phyloP scores from a whole-genome alignment of 2,888 invertebrate genomes.

The Campoletis raptor region DNA sequence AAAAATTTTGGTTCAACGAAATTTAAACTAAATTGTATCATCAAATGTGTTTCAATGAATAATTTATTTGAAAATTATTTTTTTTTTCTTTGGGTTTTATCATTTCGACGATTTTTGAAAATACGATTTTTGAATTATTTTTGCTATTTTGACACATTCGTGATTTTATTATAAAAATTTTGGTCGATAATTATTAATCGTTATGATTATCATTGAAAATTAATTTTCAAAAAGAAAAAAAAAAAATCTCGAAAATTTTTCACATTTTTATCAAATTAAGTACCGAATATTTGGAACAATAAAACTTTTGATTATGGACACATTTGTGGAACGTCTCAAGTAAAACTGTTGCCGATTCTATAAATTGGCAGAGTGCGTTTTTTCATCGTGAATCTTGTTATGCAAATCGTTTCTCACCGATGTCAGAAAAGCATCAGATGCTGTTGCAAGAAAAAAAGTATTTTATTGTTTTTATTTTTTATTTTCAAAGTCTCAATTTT shows the following conservation, averaged over 20 bases:
- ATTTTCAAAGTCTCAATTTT: not conserved
- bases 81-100: too few relatives aligned
- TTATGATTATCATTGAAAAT: not conserved
- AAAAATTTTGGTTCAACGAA: not conserved
- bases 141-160: too few relatives aligned
- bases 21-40: not conserved
- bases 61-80: not conserved
- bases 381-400: conserved; percentile 2
- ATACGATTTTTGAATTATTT: too few relatives aligned
- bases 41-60: not conserved
- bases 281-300: not conserved
- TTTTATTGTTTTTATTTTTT: not conserved
- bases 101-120: too few relatives aligned
- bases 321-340: not conserved
- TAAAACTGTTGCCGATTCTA: not conserved
- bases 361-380: not conserved
- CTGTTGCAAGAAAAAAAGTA: not conserved
- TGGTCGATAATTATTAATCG: too few relatives aligned
- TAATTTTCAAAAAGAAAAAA: too few relatives aligned
- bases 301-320: not conserved
- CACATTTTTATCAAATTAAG: not conserved
- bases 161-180: too few relatives aligned
- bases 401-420: not conserved
- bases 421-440: not conserved
- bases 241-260: not conserved